phyloP scores from a whole-genome alignment of 2,797 vertebrate species.

The Megalops cyprinoides region DNA sequence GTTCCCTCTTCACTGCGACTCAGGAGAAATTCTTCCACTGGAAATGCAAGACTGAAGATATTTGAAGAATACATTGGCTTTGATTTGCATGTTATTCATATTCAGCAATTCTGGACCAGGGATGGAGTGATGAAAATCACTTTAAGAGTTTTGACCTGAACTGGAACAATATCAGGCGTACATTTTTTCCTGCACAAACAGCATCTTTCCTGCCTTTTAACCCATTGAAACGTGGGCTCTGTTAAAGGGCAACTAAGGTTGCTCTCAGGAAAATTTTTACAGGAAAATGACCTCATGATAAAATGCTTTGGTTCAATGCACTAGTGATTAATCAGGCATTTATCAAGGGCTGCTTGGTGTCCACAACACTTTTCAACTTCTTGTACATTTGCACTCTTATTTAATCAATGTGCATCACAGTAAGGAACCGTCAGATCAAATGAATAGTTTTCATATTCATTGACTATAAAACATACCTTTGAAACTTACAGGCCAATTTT shows the following conservation, averaged over 20 bases:
- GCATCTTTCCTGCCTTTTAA: not conserved
- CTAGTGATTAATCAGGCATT: not conserved
- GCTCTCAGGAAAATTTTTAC: not conserved
- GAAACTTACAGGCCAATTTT: not conserved
- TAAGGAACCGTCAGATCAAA: not conserved
- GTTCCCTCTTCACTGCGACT: slow-evolving; percentile 6
- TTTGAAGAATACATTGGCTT: not conserved
- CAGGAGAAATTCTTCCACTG: not conserved
- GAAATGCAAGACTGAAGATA: slow-evolving; percentile 12
- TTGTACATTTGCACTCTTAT: not conserved
- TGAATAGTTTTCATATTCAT: not conserved
- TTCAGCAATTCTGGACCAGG: slow-evolving; percentile 18
- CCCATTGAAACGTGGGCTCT: not conserved
- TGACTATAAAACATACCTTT: slow-evolving; percentile 1
- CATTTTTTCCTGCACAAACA: not conserved
- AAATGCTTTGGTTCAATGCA: slow-evolving; percentile 5
- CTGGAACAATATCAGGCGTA: not conserved
- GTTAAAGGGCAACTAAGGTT: not conserved
- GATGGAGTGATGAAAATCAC: slow-evolving; percentile 27
- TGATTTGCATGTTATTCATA: slow-evolving; percentile 24
- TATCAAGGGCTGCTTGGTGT: not conserved
- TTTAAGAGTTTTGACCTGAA: slow-evolving; percentile 14
- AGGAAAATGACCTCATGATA: not conserved
- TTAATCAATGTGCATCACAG: slow-evolving; percentile 11
- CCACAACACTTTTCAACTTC: not conserved